These are phyloP conservation scores for Paragorgia papillata DNA, from an alignment of 92 coral and sea anemone genomes.

Conservation along the genomic window DNA sequence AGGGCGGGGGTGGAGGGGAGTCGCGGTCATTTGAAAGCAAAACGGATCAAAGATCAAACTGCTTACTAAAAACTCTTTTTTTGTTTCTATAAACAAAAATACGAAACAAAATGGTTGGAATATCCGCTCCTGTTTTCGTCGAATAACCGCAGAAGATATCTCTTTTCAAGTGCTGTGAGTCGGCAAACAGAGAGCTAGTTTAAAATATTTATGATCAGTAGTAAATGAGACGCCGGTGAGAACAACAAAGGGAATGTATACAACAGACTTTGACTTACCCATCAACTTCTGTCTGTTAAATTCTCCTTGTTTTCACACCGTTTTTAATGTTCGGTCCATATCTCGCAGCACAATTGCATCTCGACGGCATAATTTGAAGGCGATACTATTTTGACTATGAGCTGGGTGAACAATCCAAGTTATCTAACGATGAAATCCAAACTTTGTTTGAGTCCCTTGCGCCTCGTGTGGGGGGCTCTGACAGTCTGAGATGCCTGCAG, in stretches of 20 bases:
- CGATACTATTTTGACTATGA: not conserved
- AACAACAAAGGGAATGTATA: slow-evolving; percentile 35
- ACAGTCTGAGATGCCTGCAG: too few relatives aligned
- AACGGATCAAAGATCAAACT: not conserved
- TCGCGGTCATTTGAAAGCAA: not conserved
- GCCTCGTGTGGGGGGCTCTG: slow-evolving; percentile 22
- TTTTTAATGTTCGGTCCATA: slow-evolving; percentile 3
- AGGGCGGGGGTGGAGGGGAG: too few relatives aligned
- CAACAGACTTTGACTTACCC: slow-evolving; percentile 29
- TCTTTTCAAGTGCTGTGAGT: not conserved
- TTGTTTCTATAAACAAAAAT: not conserved
- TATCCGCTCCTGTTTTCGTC: too few relatives aligned
- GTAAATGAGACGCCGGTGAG: slow-evolving; percentile 36
- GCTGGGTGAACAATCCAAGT: slow-evolving; percentile 3
- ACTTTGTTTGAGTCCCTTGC: slow-evolving; percentile 34
- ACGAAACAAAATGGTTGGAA: not conserved
- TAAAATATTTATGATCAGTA: slow-evolving; percentile 37
- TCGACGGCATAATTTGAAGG: slow-evolving; percentile 18
- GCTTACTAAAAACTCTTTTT: not conserved
- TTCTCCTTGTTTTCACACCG: slow-evolving; percentile 36
- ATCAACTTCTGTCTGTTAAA: slow-evolving; percentile 19
- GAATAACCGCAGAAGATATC: not conserved
- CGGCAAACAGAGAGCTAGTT: slow-evolving; percentile 3
- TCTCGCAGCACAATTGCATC: not conserved
- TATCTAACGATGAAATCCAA: not conserved